Percentiles rank a stretch among this genome's conserved stretches.
phyloP scores from a whole-genome alignment of 1,140 invertebrate genomes.

The Microplitis demolitor region DNA sequence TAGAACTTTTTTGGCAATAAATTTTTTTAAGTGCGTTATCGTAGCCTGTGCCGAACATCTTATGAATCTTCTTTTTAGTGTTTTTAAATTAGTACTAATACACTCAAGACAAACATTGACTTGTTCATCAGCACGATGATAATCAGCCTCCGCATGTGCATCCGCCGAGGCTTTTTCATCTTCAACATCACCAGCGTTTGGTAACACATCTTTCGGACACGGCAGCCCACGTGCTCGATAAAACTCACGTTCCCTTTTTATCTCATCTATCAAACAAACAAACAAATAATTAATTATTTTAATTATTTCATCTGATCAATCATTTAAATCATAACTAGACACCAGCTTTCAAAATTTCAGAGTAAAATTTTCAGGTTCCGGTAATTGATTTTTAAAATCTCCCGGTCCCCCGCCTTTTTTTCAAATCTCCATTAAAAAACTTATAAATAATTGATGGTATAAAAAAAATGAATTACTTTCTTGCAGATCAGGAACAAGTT shows the following conservation, averaged over 20 bases:
- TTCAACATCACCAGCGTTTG: constrained; percentile 68
- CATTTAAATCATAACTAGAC: too few species aligned
- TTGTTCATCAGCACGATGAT: constrained; percentile 94
- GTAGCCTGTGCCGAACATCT: constrained; percentile 95
- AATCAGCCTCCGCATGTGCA: constrained; percentile 84
- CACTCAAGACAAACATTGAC: constrained; percentile 90
- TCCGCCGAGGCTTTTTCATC: constrained; percentile 70
- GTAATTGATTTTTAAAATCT: too few species aligned
- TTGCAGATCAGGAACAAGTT: constrained; percentile 91
- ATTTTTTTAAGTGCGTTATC: constrained; percentile 96
- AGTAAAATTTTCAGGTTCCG: too few species aligned
- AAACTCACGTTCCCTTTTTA: constrained; percentile 84
- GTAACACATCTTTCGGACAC: constrained; percentile 85
- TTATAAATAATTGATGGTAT: not conserved
- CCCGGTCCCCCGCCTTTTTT: too few species aligned
- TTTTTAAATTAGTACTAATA: constrained; percentile 81
- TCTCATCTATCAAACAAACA: constrained; percentile 72
- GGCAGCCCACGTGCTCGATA: constrained; percentile 82
- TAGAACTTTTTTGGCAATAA: constrained; percentile 94
- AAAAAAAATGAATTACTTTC: constrained; percentile 68
- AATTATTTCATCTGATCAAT: too few species aligned
- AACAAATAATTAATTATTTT: constrained; percentile 6
- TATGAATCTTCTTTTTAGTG: constrained; percentile 86
- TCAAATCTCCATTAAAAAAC: too few species aligned
- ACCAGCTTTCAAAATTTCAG: too few species aligned